Evolutionary conservation across 2,888 invertebrate species (phyloP).

Genomic region (Neuroscelio doddi): DNA sequence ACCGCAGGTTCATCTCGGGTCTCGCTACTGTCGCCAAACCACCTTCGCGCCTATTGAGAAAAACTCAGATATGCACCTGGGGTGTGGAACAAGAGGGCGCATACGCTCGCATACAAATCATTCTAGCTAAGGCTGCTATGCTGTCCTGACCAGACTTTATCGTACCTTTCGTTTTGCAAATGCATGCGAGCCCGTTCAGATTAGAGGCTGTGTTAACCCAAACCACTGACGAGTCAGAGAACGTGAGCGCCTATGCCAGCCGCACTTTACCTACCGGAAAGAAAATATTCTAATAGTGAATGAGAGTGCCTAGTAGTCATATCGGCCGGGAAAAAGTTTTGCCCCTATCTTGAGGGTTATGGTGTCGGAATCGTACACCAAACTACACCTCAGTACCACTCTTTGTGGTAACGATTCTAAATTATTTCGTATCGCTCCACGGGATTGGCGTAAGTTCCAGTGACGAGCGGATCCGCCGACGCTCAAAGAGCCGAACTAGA

Average conservation of each 20-base stretch:
- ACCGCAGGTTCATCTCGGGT: slow-evolving; percentile 52
- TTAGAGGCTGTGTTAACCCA: slow-evolving; percentile 25
- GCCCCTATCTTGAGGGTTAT: slow-evolving; percentile 45
- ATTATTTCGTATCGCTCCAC: neutral
- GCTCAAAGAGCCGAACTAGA: too few species aligned
- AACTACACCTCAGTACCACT: too few species aligned
- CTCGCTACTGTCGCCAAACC: slow-evolving; percentile 45
- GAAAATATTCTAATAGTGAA: slow-evolving; percentile 39
- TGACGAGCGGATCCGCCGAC: too few species aligned
- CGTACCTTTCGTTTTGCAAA: too few species aligned
- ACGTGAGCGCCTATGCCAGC: slow-evolving; percentile 45
- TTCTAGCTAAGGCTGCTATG: slow-evolving; percentile 9
- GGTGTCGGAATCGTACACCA: too few species aligned
- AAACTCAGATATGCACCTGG: slow-evolving; percentile 24
- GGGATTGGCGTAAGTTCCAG: too few species aligned
- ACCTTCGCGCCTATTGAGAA: slow-evolving; percentile 31
- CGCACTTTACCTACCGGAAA: slow-evolving; percentile 27
- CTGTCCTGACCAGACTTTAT: slow-evolving; percentile 12
- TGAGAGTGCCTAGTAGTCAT: slow-evolving; percentile 47
- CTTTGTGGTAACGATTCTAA: slow-evolving; percentile 49
- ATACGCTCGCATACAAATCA: slow-evolving; percentile 8
- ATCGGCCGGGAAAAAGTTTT: slow-evolving; percentile 38
- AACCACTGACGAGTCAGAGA: slow-evolving; percentile 6
- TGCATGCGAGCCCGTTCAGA: too few species aligned
- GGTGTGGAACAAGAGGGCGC: slow-evolving; percentile 9